Evolutionary conservation across 2,888 invertebrate genomes (phyloP).

Genomic region (Iselma pallidipennis): DNA sequence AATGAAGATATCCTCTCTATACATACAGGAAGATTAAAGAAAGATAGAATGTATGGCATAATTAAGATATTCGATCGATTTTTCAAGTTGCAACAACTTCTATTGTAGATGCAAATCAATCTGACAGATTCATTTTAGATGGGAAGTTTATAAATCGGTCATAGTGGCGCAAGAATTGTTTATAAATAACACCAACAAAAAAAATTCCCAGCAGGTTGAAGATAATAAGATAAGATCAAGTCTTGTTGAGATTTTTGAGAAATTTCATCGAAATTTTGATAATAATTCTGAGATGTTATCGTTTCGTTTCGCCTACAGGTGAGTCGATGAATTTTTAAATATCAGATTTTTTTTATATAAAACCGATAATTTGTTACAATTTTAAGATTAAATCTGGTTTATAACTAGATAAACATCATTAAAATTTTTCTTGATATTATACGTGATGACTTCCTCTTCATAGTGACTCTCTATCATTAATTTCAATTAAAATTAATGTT

Average conservation of each 20-base stretch:
- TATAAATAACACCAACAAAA: no score
- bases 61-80: background rate
- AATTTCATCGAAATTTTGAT: background rate
- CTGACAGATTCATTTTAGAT: conserved; percentile 29
- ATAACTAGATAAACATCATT: background rate
- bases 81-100: conserved; percentile 8
- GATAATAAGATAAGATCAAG: background rate
- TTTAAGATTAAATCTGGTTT: background rate
- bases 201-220: no score
- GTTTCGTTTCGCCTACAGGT: background rate
- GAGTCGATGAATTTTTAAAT: no score
- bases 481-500: conserved; percentile 2
- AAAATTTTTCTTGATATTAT: background rate
- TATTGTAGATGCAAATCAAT: conserved; percentile 34
- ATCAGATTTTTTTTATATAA: no score
- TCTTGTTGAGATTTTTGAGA: background rate
- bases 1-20: no score
- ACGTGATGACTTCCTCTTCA: background rate
- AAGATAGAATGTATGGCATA: no score
- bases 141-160: no score
- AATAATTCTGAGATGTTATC: no score
- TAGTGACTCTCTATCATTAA: background rate
- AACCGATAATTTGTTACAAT: background rate
- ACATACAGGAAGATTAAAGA: no score
- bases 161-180: no score